phyloP scores from a whole-genome alignment of 2,113 vertebrate species.

The Shinisaurus crocodilurus region DNA sequence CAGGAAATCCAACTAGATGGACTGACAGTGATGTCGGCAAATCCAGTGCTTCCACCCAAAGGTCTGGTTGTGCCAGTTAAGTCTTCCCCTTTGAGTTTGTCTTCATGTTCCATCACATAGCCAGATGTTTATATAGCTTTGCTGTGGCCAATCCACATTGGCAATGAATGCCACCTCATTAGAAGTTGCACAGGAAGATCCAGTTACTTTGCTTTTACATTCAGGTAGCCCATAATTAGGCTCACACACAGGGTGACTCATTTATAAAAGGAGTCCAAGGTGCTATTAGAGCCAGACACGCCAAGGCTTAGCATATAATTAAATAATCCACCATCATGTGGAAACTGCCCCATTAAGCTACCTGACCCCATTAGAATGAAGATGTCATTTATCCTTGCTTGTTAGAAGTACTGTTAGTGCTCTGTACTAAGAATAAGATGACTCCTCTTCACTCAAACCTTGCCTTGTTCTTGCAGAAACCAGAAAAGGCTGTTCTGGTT shows the following conservation, averaged over 20 bases:
- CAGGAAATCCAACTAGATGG: fast-evolving
- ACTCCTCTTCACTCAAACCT: slow-evolving; percentile 30
- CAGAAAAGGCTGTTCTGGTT: not conserved
- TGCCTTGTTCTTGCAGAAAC: slow-evolving; percentile 24
- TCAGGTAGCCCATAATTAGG: slow-evolving; percentile 62
- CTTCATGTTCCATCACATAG: not conserved
- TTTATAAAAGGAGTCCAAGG: slow-evolving; percentile 41
- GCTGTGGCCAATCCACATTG: slow-evolving; percentile 17
- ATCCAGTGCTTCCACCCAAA: not conserved
- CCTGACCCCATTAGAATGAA: slow-evolving; percentile 63
- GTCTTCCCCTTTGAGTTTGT: slow-evolving; percentile 20
- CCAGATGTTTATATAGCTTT: slow-evolving; percentile 22
- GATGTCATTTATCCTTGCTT: slow-evolving; percentile 43
- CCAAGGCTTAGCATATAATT: slow-evolving; percentile 56
- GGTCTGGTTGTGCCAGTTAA: not conserved
- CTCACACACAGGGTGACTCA: slow-evolving; percentile 56
- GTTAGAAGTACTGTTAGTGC: slow-evolving; percentile 3
- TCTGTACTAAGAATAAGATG: not conserved
- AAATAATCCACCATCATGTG: slow-evolving; percentile 33
- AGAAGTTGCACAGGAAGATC: slow-evolving; percentile 51
- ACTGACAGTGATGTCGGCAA: not conserved
- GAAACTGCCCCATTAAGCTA: slow-evolving; percentile 61
- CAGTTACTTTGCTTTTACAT: not conserved
- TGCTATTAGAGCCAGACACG: slow-evolving; percentile 67
- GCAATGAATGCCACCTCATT: slow-evolving; percentile 6